These are phyloP conservation scores for Apodemus agrarius DNA, from an alignment of 2,797 vertebrate genomes.

Conservation along the genomic window DNA sequence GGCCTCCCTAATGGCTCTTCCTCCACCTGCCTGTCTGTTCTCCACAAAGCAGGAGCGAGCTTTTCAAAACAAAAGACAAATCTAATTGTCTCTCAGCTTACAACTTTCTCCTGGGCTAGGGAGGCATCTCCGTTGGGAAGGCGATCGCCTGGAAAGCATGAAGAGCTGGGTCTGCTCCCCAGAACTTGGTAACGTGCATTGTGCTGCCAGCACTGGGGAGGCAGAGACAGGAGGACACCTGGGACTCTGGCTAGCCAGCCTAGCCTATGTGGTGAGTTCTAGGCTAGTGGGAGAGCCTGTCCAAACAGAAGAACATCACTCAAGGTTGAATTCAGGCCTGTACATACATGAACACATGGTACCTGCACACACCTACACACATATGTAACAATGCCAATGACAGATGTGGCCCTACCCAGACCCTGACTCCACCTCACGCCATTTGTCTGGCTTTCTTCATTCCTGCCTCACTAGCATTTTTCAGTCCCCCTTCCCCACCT, in stretches of 20 bases:
- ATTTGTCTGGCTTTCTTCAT: not conserved
- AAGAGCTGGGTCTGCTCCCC: not conserved
- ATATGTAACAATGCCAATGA: not conserved
- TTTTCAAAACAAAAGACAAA: not conserved
- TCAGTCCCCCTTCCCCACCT: not conserved
- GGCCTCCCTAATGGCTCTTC: not conserved
- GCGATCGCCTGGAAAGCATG: not conserved
- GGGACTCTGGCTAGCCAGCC: not conserved
- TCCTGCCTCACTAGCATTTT: not conserved
- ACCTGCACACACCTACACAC: not conserved
- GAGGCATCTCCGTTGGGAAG: not conserved
- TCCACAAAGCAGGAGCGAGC: not conserved
- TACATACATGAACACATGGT: not conserved
- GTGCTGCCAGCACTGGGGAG: not conserved
- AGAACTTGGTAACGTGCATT: not conserved
- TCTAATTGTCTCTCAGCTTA: not conserved
- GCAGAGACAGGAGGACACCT: not conserved
- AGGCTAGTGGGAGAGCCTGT: not conserved
- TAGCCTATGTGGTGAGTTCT: not conserved
- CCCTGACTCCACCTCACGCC: accelerated
- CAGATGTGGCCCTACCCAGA: not conserved
- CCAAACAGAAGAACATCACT: not conserved
- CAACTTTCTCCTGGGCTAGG: not conserved
- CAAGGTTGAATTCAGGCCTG: not conserved
- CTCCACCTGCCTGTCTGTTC: not conserved